phyloP scores from a whole-genome alignment of 92 coral and sea anemone genomes.

The Zoanthus gigantus region DNA sequence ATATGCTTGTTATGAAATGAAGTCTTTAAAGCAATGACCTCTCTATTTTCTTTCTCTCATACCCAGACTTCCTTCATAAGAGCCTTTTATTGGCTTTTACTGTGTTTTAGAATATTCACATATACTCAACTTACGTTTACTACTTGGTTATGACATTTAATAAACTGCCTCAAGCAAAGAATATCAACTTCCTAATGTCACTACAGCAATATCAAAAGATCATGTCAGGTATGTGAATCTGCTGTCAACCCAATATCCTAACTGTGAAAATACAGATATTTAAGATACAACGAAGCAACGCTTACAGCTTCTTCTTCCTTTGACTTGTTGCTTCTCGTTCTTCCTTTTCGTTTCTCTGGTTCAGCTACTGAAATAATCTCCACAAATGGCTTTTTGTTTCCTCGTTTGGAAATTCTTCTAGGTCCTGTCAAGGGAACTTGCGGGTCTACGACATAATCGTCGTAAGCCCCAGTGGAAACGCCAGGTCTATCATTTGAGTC shows the following conservation, averaged over 20 bases:
- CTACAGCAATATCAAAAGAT: too few relatives aligned
- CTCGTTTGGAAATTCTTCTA: slow-evolving; percentile 42
- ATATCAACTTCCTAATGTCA: too few relatives aligned
- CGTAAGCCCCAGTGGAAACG: background rate
- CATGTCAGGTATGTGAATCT: too few relatives aligned
- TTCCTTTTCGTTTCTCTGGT: slow-evolving; percentile 2
- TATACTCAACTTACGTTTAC: too few relatives aligned
- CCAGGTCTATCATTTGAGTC: background rate
- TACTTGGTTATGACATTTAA: too few relatives aligned
- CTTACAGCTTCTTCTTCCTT: slow-evolving; percentile 20
- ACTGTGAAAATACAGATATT: background rate
- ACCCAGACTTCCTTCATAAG: too few relatives aligned
- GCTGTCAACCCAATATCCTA: background rate
- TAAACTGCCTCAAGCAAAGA: too few relatives aligned
- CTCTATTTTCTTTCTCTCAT: too few relatives aligned
- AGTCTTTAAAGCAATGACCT: too few relatives aligned
- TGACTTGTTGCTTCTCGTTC: slow-evolving; percentile 17
- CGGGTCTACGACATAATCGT: background rate
- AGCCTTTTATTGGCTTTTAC: too few relatives aligned
- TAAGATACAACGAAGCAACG: background rate
- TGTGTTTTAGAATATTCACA: too few relatives aligned
- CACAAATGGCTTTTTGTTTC: slow-evolving; percentile 31
- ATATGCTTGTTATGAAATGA: too few relatives aligned
- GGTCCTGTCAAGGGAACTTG: background rate
- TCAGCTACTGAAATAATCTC: slow-evolving; percentile 11